Conservation (phyloP, 2,113 vertebrate genomes). For the Hiodon tergisus region DNA sequence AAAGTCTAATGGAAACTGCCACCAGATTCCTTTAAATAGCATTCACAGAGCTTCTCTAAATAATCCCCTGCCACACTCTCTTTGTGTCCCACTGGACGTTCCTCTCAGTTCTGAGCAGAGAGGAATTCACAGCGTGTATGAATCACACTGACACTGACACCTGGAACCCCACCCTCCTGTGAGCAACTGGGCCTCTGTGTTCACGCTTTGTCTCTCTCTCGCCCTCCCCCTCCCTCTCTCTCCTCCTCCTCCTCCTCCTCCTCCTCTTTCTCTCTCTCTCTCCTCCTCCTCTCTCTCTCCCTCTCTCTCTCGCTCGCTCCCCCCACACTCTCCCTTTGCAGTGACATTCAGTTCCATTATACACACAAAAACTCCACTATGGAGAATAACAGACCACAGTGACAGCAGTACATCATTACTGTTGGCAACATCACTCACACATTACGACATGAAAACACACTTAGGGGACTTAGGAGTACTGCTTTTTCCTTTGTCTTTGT, state of each 20-base stretch:
- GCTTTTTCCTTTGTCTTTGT: background rate
- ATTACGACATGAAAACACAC: background rate
- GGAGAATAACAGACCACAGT: background rate
- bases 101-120: background rate
- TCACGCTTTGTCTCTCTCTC: background rate
- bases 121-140: too few relatives aligned
- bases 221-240: too few relatives aligned
- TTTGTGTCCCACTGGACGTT: background rate
- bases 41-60: too few relatives aligned
- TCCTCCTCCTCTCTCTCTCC: slow-evolving; percentile 15
- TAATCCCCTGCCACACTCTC: background rate
- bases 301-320: slow-evolving; percentile 30
- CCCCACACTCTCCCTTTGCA: slow-evolving; percentile 29
- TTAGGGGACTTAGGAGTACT: background rate
- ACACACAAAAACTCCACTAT: background rate
- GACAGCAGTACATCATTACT: background rate
- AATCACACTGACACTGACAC: background rate
- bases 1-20: too few relatives aligned
- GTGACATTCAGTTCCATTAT: background rate
- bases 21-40: too few relatives aligned
- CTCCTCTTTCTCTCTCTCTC: slow-evolving; percentile 13
- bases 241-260: slow-evolving; percentile 13
- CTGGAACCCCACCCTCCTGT: background rate
- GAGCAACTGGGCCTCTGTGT: background rate
- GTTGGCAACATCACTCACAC: background rate